Percentiles rank a stretch among this genome's conserved stretches.
Conservation (phyloP, 2,113 vertebrate genomes). For the Morone saxatilis region DNA sequence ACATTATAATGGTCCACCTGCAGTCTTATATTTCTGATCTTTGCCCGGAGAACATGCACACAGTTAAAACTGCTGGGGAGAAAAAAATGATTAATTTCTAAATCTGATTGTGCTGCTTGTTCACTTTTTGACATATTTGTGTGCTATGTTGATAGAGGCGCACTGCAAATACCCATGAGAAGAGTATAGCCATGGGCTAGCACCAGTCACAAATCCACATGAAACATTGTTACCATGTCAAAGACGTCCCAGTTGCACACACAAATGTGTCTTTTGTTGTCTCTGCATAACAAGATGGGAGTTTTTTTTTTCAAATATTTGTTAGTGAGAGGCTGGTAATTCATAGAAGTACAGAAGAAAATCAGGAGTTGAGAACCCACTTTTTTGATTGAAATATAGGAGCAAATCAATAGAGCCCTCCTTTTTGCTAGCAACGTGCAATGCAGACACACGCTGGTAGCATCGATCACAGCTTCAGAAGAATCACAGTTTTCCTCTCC, state of each 20-base stretch:
- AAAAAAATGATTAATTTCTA: constrained; percentile 26
- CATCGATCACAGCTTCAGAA: constrained; percentile 82
- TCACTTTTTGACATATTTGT: constrained; percentile 50
- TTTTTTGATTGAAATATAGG: constrained; percentile 71
- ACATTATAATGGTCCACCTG: constrained; percentile 42
- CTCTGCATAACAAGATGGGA: constrained; percentile 23
- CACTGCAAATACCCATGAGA: constrained; percentile 50
- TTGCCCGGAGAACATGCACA: constrained; percentile 9
- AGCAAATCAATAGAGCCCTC: constrained; percentile 78
- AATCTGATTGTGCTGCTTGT: constrained; percentile 33
- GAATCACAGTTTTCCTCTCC: constrained; percentile 74
- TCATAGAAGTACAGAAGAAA: constrained; percentile 42
- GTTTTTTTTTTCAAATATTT: constrained; percentile 9
- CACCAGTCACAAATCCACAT: constrained; percentile 49
- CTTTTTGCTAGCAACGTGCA: constrained; percentile 66
- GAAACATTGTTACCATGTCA: constrained; percentile 49
- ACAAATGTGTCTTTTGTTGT: constrained; percentile 41
- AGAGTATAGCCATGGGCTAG: constrained; percentile 46
- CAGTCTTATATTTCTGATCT: constrained; percentile 18
- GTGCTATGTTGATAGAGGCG: neutral
- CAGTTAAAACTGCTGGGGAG: neutral
- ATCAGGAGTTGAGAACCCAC: constrained; percentile 53
- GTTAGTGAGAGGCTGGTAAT: constrained; percentile 46
- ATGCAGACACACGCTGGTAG: constrained; percentile 71
- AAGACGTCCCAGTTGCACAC: constrained; percentile 43